A percentile compares a stretch with the other conserved stretches of the same genome.
Evolutionary conservation across 2,113 vertebrate genomes (phyloP).

Genomic region (Alces alces): DNA sequence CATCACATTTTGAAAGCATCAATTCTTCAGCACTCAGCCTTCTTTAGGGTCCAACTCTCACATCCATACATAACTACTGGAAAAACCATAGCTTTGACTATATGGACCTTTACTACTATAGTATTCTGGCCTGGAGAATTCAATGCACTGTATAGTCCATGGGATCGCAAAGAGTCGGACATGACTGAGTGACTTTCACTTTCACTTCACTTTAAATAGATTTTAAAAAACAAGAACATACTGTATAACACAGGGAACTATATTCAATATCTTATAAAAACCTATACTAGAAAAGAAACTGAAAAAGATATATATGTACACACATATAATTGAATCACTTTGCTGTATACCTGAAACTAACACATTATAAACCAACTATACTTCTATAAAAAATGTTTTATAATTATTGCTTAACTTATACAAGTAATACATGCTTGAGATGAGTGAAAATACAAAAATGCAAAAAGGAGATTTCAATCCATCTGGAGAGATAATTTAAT

Average conservation of each 20-base stretch:
- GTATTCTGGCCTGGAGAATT: not conserved
- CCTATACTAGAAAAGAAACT: not conserved
- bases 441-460: conserved; percentile 6
- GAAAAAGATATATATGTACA: not conserved
- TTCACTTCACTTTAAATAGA: not conserved
- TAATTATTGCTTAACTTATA: not conserved
- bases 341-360: not conserved
- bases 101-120: not conserved
- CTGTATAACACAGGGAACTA: not conserved
- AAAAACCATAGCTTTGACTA: not conserved
- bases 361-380: not conserved
- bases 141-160: not conserved
- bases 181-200: not conserved
- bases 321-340: not conserved
- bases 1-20: not conserved
- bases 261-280: not conserved
- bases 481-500: not conserved
- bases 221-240: not conserved
- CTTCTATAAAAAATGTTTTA: not conserved
- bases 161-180: not conserved
- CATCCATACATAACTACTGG: not conserved
- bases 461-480: not conserved
- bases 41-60: not conserved
- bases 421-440: not conserved
- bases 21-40: not conserved